Percentiles rank a stretch among this genome's conserved stretches.
These are phyloP conservation scores for Pantherophis guttatus DNA, from an alignment of 2,113 vertebrate species.

Conservation along the genomic window DNA sequence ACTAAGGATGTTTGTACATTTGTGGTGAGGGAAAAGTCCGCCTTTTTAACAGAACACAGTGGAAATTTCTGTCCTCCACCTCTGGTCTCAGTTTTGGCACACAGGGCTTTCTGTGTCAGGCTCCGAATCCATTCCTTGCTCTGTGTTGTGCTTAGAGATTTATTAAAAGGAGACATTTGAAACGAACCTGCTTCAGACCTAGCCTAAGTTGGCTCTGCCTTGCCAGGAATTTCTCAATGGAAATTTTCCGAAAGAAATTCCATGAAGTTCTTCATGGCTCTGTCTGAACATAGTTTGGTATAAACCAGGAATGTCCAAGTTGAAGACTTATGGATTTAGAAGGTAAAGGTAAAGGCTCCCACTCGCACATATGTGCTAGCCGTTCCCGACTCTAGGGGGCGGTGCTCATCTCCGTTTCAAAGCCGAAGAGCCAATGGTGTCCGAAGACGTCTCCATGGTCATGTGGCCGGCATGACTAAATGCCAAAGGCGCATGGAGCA, in stretches of 20 bases:
- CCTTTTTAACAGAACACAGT: background rate
- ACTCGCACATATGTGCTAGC: too few species aligned
- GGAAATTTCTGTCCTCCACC: background rate
- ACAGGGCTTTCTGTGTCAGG: background rate
- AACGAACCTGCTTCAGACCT: background rate
- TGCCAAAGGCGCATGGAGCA: accelerated
- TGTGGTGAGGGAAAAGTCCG: background rate
- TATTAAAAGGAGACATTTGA: background rate
- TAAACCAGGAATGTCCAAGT: background rate
- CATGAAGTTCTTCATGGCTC: background rate
- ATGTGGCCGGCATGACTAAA: too few species aligned
- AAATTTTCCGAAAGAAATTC: background rate
- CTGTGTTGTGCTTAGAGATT: background rate
- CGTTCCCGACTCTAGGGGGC: too few species aligned
- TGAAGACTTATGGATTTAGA: background rate
- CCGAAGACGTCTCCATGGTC: too few species aligned
- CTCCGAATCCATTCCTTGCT: background rate
- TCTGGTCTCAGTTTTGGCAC: background rate
- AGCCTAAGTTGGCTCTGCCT: background rate
- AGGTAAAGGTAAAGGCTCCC: too few species aligned
- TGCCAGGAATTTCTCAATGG: background rate
- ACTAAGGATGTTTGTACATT: background rate
- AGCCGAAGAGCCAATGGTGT: too few species aligned
- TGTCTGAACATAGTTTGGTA: background rate
- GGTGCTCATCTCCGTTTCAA: too few species aligned